Base-by-base conservation (phyloP, 2,113 vertebrate genomes). In the Gymnobelideus leadbeateri region DNA sequence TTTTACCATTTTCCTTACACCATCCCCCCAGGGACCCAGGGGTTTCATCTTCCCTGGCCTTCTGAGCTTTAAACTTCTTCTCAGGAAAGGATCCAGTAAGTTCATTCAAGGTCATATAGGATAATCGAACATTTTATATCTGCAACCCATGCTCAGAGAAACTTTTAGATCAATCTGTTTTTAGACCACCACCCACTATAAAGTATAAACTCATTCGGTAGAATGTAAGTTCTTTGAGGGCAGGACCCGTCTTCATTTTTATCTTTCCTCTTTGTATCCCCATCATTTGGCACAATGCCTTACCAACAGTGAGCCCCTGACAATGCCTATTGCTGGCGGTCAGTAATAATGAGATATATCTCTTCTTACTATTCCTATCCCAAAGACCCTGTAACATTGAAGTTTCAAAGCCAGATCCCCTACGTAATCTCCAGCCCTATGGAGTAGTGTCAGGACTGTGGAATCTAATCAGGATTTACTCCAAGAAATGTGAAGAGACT, bases 71-170 rank as follows among this genome's bases (percentile, higher is more conserved):
- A 84, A 2, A 51, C 55, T 51, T 94, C 10, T 54, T 92, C n/a
- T 77, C 5, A 47, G 26, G 54, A 96, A 93, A 55, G 46, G 25
- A 77, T 50, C 90, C 47, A 31, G 90, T 93, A 95, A 95, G 84
- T 31, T 96, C 53, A 92, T 55, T 52, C 23, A 3, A 91, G 26
- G 14, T 23, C 89, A 57, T 8, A 23, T 47, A 89, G 47, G 47
- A 43, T 84, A 84, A 84, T 84, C n/a, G 43, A 84, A 84, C 7
- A 84, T 43, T 84, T 77, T 21, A 84, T 84, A 84, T 84, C n/a
- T 43, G 37, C 19, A 23, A 43, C 91, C 23, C 24, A 91, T 57
- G 14, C 21, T 57, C 94, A 89, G 26, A 52, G 28, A 43, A 61
- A 37, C 4, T 25, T 24, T 77, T 6, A 46, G 24, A 54, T 84